These are phyloP conservation scores for Apoda limacodes DNA, from an alignment of 2,888 invertebrate species.

Conservation along the genomic window DNA sequence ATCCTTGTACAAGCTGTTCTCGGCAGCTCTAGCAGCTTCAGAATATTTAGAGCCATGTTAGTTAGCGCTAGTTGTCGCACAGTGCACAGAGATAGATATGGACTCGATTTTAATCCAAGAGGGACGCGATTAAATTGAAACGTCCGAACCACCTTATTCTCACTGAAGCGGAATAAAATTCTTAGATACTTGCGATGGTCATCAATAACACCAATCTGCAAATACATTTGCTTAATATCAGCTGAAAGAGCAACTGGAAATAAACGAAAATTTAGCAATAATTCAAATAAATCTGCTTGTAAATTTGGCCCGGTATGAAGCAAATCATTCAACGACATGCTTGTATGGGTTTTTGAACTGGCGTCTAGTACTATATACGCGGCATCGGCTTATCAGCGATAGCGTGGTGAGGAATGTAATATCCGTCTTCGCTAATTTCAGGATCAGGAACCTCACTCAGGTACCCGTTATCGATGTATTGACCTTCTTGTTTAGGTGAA, in stretches of 20 bases:
- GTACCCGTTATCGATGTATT: too few species aligned
- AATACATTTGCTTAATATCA: too few species aligned
- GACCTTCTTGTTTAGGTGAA: conserved; percentile 1
- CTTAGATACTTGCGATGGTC: conserved; percentile 7
- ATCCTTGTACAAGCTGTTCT: conserved; percentile 4
- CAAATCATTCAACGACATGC: conserved; percentile 12
- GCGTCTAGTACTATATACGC: conserved; percentile 12
- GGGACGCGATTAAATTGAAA: too few species aligned
- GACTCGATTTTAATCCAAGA: too few species aligned
- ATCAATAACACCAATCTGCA: conserved; percentile 3
- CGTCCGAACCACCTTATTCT: too few species aligned
- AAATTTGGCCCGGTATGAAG: conserved; percentile 16
- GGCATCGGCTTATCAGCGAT: conserved; percentile 7
- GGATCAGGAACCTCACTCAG: too few species aligned
- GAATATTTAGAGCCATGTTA: conserved; percentile 3
- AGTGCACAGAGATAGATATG: too few species aligned
- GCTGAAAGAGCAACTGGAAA: too few species aligned
- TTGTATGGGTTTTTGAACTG: conserved; percentile 10
- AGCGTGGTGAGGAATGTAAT: conserved; percentile 13
- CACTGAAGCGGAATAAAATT: conserved; percentile 9
- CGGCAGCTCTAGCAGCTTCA: conserved; percentile 2
- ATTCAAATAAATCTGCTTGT: too few species aligned
- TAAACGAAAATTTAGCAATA: too few species aligned
- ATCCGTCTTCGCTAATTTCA: conserved; percentile 2
- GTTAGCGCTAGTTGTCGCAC: conserved; percentile 5